Conservation (phyloP, 2,888 invertebrate species). For the Cephus runcator region DNA sequence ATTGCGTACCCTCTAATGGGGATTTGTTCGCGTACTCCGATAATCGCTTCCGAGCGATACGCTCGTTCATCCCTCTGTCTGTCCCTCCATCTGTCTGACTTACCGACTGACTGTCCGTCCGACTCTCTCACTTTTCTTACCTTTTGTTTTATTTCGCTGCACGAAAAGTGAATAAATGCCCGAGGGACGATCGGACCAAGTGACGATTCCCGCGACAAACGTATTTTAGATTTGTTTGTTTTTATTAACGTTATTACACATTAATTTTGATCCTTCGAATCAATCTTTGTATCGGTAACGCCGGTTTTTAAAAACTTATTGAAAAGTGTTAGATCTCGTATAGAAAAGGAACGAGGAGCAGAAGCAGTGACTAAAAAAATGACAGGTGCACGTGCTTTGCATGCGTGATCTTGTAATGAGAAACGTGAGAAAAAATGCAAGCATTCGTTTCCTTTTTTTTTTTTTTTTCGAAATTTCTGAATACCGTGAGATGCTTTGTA, state of each 20-base stretch:
- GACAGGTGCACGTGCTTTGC: neutral
- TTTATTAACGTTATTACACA: neutral
- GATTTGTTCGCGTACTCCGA: neutral
- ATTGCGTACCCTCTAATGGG: conserved; percentile 3
- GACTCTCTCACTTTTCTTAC: neutral
- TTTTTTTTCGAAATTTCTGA: neutral
- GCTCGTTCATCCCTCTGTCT: neutral
- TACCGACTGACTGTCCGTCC: too few relatives aligned
- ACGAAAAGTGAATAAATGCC: neutral
- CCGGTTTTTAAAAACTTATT: neutral
- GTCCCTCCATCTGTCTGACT: neutral
- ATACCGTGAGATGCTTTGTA: neutral
- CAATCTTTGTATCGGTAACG: neutral
- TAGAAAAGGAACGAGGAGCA: neutral
- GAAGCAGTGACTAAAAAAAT: neutral
- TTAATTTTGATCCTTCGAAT: neutral
- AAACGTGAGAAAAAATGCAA: neutral
- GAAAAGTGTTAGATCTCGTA: neutral
- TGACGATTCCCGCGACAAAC: neutral
- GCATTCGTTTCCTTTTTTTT: too few relatives aligned
- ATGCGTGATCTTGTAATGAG: neutral
- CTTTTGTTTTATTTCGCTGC: neutral
- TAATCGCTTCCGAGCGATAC: neutral
- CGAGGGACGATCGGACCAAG: neutral
- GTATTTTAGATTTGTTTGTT: neutral